These are phyloP conservation scores for Microctenopoma stevenorrisi DNA, from an alignment of 2,797 vertebrate species.

Conservation along the genomic window DNA sequence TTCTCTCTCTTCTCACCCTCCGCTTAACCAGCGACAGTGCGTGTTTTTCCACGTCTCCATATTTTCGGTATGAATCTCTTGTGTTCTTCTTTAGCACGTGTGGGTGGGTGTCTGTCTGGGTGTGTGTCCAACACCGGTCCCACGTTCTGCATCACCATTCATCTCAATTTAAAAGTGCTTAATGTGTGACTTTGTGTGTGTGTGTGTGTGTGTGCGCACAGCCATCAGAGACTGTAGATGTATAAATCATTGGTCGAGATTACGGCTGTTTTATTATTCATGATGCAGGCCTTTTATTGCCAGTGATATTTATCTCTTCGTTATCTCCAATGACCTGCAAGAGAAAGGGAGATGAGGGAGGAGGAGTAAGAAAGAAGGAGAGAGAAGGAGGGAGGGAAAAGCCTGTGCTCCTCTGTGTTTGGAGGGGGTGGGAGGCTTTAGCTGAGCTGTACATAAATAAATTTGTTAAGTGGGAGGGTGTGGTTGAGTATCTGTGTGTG, in stretches of 20 bases:
- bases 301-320: slow-evolving; percentile 83
- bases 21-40: slow-evolving; percentile 5
- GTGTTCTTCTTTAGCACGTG: slow-evolving; percentile 51
- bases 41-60: slow-evolving; percentile 48
- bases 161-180: slow-evolving; percentile 85
- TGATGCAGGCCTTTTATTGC: slow-evolving; percentile 86
- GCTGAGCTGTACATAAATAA: slow-evolving; percentile 75
- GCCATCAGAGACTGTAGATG: slow-evolving; percentile 80
- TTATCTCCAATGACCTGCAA: slow-evolving; percentile 77
- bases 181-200: slow-evolving; percentile 56
- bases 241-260: slow-evolving; percentile 86
- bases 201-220: slow-evolving; percentile 50
- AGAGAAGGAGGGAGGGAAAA: slow-evolving; percentile 34
- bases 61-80: slow-evolving; percentile 55
- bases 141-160: slow-evolving; percentile 79
- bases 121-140: slow-evolving; percentile 55
- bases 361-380: slow-evolving; percentile 13
- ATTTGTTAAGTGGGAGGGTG: slow-evolving; percentile 79
- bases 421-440: slow-evolving; percentile 60
- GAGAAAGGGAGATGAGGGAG: slow-evolving; percentile 47
- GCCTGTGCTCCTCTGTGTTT: slow-evolving; percentile 38
- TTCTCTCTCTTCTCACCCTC: slow-evolving; percentile 16
- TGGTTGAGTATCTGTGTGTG: slow-evolving; percentile 56
- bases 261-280: slow-evolving; percentile 89
- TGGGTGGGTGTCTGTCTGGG: slow-evolving; percentile 40